Evolutionary conservation across 2,888 invertebrate species (phyloP).

Genomic region (Apeira syringaria): DNA sequence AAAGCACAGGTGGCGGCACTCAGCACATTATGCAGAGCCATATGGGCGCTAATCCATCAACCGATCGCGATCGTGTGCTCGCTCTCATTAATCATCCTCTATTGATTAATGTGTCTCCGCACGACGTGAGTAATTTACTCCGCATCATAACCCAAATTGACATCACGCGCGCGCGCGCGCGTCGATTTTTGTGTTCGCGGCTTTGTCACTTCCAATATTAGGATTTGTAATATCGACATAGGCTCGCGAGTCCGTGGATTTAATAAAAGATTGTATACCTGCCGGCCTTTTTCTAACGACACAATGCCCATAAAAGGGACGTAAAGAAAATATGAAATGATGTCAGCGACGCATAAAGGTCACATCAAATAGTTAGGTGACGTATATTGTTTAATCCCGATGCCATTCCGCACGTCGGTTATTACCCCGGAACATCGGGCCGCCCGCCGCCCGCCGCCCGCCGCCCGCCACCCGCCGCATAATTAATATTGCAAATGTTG

Average conservation of each 20-base stretch:
- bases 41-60: slow-evolving; percentile 81
- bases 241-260: neutral
- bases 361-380: slow-evolving; percentile 63
- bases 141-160: slow-evolving; percentile 54
- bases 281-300: slow-evolving; percentile 7
- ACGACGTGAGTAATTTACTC: slow-evolving; percentile 73
- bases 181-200: slow-evolving; percentile 49
- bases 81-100: slow-evolving; percentile 77
- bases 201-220: neutral
- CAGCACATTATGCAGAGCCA: slow-evolving; percentile 78
- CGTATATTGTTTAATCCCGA: slow-evolving; percentile 66
- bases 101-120: slow-evolving; percentile 80
- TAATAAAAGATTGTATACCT: slow-evolving; percentile 1
- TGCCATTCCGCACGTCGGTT: slow-evolving; percentile 60
- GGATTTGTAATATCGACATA: neutral
- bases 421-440: slow-evolving; percentile 63
- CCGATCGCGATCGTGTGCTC: slow-evolving; percentile 66
- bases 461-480: too few relatives aligned
- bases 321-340: slow-evolving; percentile 17
- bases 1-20: slow-evolving; percentile 71
- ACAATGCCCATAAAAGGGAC: slow-evolving; percentile 18
- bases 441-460: too few relatives aligned
- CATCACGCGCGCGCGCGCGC: slow-evolving; percentile 45
- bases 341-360: slow-evolving; percentile 41
- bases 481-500: slow-evolving; percentile 81